Percentiles rank a stretch among this genome's conserved stretches.
phyloP scores from a whole-genome alignment of 2,797 vertebrate genomes.

The Oreortyx pictus region DNA sequence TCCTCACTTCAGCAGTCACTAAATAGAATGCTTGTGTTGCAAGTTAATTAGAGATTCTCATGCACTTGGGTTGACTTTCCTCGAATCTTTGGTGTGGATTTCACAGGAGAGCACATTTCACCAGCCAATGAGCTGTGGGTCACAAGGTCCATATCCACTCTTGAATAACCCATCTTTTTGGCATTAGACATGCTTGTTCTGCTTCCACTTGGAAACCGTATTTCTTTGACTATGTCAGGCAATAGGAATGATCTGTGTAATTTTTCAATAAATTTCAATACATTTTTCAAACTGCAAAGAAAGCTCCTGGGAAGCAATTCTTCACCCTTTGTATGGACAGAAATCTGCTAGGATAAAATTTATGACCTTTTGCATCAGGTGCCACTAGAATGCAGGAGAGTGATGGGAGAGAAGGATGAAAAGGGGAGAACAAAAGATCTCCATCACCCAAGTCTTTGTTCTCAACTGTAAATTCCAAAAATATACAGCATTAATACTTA shows the following conservation, averaged over 20 bases:
- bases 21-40: conserved; percentile 50
- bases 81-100: conserved; percentile 1
- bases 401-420: neutral
- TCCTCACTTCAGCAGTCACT: conserved; percentile 65
- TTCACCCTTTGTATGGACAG: neutral
- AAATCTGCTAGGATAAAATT: neutral
- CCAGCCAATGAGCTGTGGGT: neutral
- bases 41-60: conserved; percentile 50
- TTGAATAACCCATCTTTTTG: neutral
- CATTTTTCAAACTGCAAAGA: neutral
- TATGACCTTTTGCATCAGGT: neutral
- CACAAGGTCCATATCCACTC: neutral
- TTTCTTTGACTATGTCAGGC: neutral
- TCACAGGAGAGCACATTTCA: accelerated
- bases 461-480: neutral
- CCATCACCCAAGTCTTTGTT: neutral
- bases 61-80: neutral
- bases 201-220: neutral
- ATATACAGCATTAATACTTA: neutral
- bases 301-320: neutral
- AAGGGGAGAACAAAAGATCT: neutral
- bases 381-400: neutral
- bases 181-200: neutral
- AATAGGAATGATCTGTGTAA: neutral
- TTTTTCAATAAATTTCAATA: neutral